Percentiles rank a stretch among this genome's conserved stretches.
These are phyloP conservation scores for Tenrec ecaudatus DNA, from an alignment of 2,113 vertebrate genomes.

Conservation along the genomic window DNA sequence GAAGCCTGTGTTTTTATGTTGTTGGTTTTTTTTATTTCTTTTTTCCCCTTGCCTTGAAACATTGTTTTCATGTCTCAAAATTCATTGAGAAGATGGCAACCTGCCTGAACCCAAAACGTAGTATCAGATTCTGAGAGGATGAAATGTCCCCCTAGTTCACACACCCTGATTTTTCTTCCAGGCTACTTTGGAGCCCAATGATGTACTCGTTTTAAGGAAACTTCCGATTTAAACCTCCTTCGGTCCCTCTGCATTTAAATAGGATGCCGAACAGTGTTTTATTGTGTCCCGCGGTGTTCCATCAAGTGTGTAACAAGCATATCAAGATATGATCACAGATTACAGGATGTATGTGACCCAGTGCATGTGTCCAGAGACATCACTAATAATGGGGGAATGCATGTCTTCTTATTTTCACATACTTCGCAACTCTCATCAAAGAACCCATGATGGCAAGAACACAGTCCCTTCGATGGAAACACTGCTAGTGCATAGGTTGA, in stretches of 20 bases:
- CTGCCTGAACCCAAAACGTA: not conserved
- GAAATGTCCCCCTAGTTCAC: slow-evolving; percentile 39
- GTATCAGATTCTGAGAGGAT: slow-evolving; percentile 34
- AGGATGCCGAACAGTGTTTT: slow-evolving; percentile 6
- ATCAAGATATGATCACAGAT: not conserved
- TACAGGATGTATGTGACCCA: slow-evolving; percentile 3
- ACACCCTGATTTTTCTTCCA: not conserved
- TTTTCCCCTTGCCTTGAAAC: not conserved
- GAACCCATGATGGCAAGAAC: not conserved
- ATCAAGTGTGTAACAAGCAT: not conserved
- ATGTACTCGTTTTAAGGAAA: slow-evolving; percentile 37
- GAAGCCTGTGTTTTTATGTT: slow-evolving; percentile 48
- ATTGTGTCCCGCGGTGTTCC: not conserved
- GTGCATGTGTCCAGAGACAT: not conserved
- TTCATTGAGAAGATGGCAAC: slow-evolving; percentile 14
- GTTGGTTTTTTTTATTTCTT: slow-evolving; percentile 33
- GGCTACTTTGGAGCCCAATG: slow-evolving; percentile 41
- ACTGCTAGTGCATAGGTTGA: slow-evolving; percentile 28
- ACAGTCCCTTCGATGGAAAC: not conserved
- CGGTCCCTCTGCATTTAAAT: not conserved
- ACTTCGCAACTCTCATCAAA: slow-evolving; percentile 21
- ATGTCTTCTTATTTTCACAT: not conserved
- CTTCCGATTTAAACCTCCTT: not conserved
- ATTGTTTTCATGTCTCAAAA: slow-evolving; percentile 49
- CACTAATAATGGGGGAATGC: not conserved